phyloP scores from a whole-genome alignment of 2,888 invertebrate genomes.

The Brenthis ino region DNA sequence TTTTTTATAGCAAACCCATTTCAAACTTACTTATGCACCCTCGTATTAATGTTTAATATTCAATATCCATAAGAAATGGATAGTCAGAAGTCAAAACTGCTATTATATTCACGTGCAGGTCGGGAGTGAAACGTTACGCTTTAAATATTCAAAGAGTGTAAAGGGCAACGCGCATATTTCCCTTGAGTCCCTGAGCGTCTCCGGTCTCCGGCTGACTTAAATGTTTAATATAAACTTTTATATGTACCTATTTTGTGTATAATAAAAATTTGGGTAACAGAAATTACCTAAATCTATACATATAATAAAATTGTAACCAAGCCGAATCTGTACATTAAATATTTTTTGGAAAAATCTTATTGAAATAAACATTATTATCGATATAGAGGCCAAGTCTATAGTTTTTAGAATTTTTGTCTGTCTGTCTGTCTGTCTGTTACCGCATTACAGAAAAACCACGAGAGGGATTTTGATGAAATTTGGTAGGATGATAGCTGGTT shows the following conservation, averaged over 20 bases:
- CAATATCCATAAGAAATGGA: slow-evolving; percentile 39
- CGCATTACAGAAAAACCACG: too few relatives aligned
- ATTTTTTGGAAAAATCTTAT: too few relatives aligned
- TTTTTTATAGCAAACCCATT: slow-evolving; percentile 18
- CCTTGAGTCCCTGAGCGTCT: slow-evolving; percentile 49
- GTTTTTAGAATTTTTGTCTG: too few relatives aligned
- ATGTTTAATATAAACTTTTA: slow-evolving; percentile 15
- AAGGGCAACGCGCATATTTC: slow-evolving; percentile 79
- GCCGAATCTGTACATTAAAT: too few relatives aligned
- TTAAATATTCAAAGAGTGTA: slow-evolving; percentile 80
- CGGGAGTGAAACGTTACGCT: slow-evolving; percentile 52
- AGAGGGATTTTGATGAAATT: too few relatives aligned
- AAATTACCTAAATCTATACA: too few relatives aligned
- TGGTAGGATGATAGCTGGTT: too few relatives aligned
- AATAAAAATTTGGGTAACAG: too few relatives aligned
- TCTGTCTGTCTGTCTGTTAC: too few relatives aligned
- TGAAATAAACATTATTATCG: too few relatives aligned
- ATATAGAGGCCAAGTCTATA: too few relatives aligned
- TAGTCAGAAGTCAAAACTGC: slow-evolving; percentile 25
- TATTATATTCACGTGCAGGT: slow-evolving; percentile 43
- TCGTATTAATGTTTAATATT: slow-evolving; percentile 36
- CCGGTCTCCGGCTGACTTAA: slow-evolving; percentile 46
- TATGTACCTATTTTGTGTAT: neutral
- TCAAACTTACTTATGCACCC: slow-evolving; percentile 28
- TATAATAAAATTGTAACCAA: too few relatives aligned